Base-by-base conservation (phyloP, 1,140 invertebrate species). In the Sogatella furcifera region DNA sequence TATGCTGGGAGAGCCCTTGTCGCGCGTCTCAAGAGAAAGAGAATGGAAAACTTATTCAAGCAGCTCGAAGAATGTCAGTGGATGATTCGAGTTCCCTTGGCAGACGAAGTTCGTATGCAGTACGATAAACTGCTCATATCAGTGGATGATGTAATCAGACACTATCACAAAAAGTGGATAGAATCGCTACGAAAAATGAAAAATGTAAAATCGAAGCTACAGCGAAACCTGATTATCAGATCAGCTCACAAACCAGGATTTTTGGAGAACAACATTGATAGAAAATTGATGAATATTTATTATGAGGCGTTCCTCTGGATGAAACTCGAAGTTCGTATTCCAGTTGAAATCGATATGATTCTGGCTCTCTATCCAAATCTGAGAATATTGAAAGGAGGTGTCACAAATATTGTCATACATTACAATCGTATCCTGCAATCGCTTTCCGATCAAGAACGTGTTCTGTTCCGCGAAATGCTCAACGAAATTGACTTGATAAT, bases 211-310 rank as follows among this genome's bases (percentile, higher is more conserved):
- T 38, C 34, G 34, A 38, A 38, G 11, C 14, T 49, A 49, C 46
- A 11, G 83, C 90, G 81, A 52, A 83, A 85, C 13, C 70, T 93
- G 44, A 84, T 93, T 76, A 75, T 78, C 49, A 80, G 81, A 28
- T 87, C 82, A 68, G 70, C 72, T 6, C 78, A 78, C 59, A 79
- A 78, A 63, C 78, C 75, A 49, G 83, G 84, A 2, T 73, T 88
- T 52, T 68, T 93, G 49, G 86, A 91, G 72, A 85, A 84, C 68
- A 92, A 92, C 71, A 85, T 92, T 59, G 85, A 91, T 73, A 78
- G 79, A 61, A 67, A 70, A 17, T 66, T 84, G 55, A 64, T 82
- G 66, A 80, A 78, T 65, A 73, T 86, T 52, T 85, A 83, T 67
- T 75, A 79, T 64, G 87, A 90, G 71, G 79, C 83, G 0, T 73